Conservation (phyloP, 2,888 invertebrate genomes). For the Catonia carolina region DNA sequence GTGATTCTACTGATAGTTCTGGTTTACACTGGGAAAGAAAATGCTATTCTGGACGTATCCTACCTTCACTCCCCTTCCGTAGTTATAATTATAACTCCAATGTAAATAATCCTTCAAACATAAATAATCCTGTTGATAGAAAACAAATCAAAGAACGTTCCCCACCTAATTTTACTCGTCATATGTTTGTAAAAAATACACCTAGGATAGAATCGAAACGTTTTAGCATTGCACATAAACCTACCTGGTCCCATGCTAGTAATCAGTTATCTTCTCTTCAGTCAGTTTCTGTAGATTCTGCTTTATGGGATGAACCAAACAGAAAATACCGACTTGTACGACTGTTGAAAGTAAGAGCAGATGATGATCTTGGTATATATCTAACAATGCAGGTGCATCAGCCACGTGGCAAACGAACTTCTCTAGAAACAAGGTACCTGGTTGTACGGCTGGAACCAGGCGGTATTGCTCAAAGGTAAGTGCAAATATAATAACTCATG, state of each 20-base stretch:
- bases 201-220: conserved; percentile 19
- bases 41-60: conserved; percentile 25
- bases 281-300: conserved; percentile 55
- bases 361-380: conserved; percentile 64
- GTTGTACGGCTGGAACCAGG: conserved; percentile 46
- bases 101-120: neutral
- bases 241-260: conserved; percentile 9
- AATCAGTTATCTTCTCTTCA: conserved; percentile 42
- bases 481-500: conserved; percentile 6
- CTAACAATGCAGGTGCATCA: conserved; percentile 59
- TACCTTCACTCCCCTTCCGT: conserved; percentile 23
- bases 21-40: conserved; percentile 25
- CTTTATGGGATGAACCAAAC: conserved; percentile 39
- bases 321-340: conserved; percentile 45
- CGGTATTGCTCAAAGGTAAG: conserved; percentile 48
- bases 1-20: neutral
- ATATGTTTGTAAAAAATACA: conserved; percentile 33
- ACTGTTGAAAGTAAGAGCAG: conserved; percentile 56
- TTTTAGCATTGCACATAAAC: conserved; percentile 16
- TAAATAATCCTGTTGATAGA: neutral
- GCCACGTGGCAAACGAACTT: conserved; percentile 32
- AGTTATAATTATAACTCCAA: conserved; percentile 7
- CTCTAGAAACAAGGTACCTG: conserved; percentile 53
- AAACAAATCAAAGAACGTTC: conserved; percentile 1
- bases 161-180: conserved; percentile 30